Base-by-base conservation (phyloP, 2,113 vertebrate species). In the Vidua chalybeata region DNA sequence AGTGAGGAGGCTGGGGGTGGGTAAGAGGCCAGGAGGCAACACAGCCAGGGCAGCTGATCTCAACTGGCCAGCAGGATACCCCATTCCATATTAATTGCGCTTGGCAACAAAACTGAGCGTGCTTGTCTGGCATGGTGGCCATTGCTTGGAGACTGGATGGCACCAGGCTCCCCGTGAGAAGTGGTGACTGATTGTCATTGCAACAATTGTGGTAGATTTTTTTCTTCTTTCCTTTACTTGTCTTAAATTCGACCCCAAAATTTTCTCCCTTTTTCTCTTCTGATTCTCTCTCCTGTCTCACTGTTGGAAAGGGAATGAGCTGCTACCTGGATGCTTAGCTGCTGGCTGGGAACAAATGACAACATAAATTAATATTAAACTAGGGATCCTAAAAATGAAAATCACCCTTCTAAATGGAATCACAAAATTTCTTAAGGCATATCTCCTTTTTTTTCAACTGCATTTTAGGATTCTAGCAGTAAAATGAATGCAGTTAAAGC, bases 341-440 rank as follows among this genome's bases (percentile, higher is more conserved):
- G 67, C 39, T 63, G n/a, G 17, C 28, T 7, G 2, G 22, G 41
- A 45, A 78, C 52, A 82, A 75, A 52, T 16, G 22, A 54, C 43
- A 82, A 23, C 66, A 75, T 1, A 39, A 85, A 95, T 93, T 91
- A 95, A 78, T 89, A 87, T 84, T 81, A 95, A 94, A 87, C 45
- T 77, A 89, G 56, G 63, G 54, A 92, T 93, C 27, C 37, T 93
- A 73, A 68, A 93, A 97, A 92, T 87, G 24, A 93, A 97, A 96
- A 95, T 81, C 27, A 79, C 23, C 27, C 68, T 79, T 94, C 78
- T 96, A 87, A 96, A 94, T 71, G 64, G 87, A 95, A 93, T 78
- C 22, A 82, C 46, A 91, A 96, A 49, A 83, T 79, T 96, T 92
- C 49, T 84, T 87, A 77, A 91, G 30, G 37, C 15, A 41, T 39